Evolutionary conservation across 2,113 vertebrate genomes (phyloP), one percentile per base, ranked within the genome.

Genomic region (Trichechus manatus): DNA sequence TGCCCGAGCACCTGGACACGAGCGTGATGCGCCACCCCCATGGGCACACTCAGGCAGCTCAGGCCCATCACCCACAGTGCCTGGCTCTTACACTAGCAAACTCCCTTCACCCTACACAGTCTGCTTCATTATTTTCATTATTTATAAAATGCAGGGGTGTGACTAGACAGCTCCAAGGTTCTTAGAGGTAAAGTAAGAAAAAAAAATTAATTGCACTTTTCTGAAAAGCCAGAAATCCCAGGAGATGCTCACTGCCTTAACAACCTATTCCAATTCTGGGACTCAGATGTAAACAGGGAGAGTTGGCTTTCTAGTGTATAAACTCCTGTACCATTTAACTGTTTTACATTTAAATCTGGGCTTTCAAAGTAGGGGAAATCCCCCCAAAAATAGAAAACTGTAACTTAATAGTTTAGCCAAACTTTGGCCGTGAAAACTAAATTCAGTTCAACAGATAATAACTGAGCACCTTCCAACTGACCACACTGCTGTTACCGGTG

Each of bases 391-490:
- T 11, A 36, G 33, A 79, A 64, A 78, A 1, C 31, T 36, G 0
- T 29, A 78, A 59, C 22, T 66, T 47, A 56, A 17, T 31, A 87
- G 23, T 50, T 59, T 14, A 81, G 50, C 25, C n/a, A 53, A 29
- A 31, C 42, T 80, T 36, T 56, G 77, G 25, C 83, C 44, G 79
- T 68, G 42, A 74, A 66, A 79, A 53, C 13, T 64, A 29, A 70
- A n/a, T 64, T 27, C 10, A 36, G 19, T 20, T 27, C 47, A 33
- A 11, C 42, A 63, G 23, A 53, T 5, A 20, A 23, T 29, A 27
- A 63, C 0, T 1, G 9, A 44, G 70, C 6, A 13, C 4, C 7
- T n/a, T 9, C 27, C 39, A 1, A 0, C 6, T 0, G 9, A 1
- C 5, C 13, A 3, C 6, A 33, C 36, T 22, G 1, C 27, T 72